phyloP scores from a whole-genome alignment of 2,888 invertebrate genomes.

The Sisyra terminalis region DNA sequence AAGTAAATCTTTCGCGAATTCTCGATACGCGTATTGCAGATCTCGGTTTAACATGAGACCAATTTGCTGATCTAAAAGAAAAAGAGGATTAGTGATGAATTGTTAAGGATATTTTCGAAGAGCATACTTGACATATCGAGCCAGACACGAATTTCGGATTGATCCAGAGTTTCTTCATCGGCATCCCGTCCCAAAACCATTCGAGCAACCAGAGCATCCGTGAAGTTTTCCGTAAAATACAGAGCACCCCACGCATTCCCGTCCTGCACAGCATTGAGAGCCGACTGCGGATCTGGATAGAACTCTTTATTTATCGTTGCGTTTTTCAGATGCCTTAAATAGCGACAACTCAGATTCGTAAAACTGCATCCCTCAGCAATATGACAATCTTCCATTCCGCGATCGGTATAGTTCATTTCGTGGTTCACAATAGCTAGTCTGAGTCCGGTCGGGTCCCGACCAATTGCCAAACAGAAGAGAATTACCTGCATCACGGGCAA shows the following conservation, averaged over 20 bases:
- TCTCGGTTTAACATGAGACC: constrained; percentile 76
- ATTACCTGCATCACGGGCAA: constrained; percentile 90
- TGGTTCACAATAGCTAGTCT: constrained; percentile 63
- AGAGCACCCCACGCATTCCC: constrained; percentile 83
- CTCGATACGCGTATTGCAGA: constrained; percentile 70
- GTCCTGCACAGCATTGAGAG: constrained; percentile 50
- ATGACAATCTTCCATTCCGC: constrained; percentile 26
- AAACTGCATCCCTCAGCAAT: constrained; percentile 48
- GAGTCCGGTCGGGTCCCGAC: constrained; percentile 69
- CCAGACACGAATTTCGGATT: constrained; percentile 78
- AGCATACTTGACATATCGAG: constrained; percentile 75
- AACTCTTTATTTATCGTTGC: constrained; percentile 52
- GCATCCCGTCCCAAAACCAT: constrained; percentile 65
- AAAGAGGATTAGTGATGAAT: too few relatives aligned
- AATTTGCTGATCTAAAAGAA: constrained; percentile 71
- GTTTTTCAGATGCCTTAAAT: constrained; percentile 56
- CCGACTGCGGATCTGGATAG: constrained; percentile 47
- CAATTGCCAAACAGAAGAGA: constrained; percentile 83
- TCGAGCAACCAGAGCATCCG: constrained; percentile 67
- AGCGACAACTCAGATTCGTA: constrained; percentile 59
- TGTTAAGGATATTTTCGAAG: neutral
- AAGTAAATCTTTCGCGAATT: constrained; percentile 63
- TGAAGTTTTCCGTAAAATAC: constrained; percentile 80
- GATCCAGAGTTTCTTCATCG: constrained; percentile 72
- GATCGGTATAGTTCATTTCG: constrained; percentile 34